Evolutionary conservation across 2,888 invertebrate species (phyloP), one percentile per base, ranked within the genome.

Genomic region (Eupithecia subfuscata): DNA sequence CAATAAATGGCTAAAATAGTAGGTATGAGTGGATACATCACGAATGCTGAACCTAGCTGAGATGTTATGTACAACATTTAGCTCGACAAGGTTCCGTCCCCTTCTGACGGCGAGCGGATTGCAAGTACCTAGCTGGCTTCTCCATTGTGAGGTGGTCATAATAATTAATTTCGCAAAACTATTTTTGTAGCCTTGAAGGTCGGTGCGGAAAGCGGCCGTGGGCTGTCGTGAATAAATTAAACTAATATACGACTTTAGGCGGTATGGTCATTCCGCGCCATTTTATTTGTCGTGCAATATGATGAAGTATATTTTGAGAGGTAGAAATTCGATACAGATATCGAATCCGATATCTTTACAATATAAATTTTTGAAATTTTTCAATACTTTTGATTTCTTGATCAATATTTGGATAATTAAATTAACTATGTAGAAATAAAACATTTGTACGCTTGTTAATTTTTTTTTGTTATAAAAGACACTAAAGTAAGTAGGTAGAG

Each of bases 151-250:
- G 56, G 56, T 43, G 52, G 56, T 56, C 56, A 56, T 56, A 56
- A 56, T 60, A 73, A 75, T 64, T 75, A 78, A 75, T 75, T 75
- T 78, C 75, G 75, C 78, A 72, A 78, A 75, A 75, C 78, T 75
- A 75, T 78, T 78, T 78, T 74, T 43, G 78, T 71, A 74, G 74
- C 74, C 18, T 64, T 77, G 73, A 75, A 75, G 77, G 77, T 75
- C 69, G 48, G 77, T 78, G 77, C 43, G 69, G 22, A 69, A 71
- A 78, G 78, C 78, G 75, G 78, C 78, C 74, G 71, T 75, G 78
- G 63, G 34, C 73, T 75, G 69, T 78, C 60, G 74, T 71, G 73
- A 71, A 75, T 78, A 74, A 72, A 75, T 75, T 75, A 75, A 70
- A 71, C 60, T 68, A 72, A 74, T 74, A 72, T 9, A 68, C 63